phyloP scores from a whole-genome alignment of 2,797 vertebrate genomes.

The Pseudochirops cupreus region DNA sequence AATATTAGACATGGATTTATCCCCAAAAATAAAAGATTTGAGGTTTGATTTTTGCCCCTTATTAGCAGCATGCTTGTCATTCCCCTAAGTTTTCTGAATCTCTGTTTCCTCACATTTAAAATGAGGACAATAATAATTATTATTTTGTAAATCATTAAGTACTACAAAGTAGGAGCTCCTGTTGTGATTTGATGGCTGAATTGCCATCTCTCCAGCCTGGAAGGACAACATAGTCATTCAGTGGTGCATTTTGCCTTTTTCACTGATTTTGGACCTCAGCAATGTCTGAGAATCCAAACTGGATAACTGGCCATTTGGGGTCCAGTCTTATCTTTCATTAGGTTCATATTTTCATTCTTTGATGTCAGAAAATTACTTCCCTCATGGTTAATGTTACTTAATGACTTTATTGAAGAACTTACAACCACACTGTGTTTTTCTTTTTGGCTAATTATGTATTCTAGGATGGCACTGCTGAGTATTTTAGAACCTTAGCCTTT shows the following conservation, averaged over 20 bases:
- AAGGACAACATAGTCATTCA: background rate
- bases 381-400: conserved; percentile 59
- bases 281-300: background rate
- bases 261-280: background rate
- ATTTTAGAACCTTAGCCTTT: conserved; percentile 58
- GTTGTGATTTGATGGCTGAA: background rate
- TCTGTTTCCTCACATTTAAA: background rate
- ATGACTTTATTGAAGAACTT: conserved; percentile 59
- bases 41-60: background rate
- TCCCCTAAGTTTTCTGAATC: background rate
- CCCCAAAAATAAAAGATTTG: background rate
- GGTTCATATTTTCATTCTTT: conserved; percentile 61
- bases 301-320: background rate
- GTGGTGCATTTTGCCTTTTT: background rate
- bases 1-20: background rate
- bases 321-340: background rate
- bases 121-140: background rate
- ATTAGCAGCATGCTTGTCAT: background rate
- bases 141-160: background rate
- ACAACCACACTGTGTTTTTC: conserved; percentile 24
- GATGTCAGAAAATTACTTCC: conserved; percentile 68
- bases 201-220: background rate
- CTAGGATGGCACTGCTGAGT: conserved; percentile 17
- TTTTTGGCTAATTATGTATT: conserved; percentile 65
- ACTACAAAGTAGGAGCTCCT: background rate